Evolutionary conservation across 53 echinoderm and acorn worm genomes (phyloP), one percentile per base, ranked within the genome.

Genomic region (Apostichopus leukothele): DNA sequence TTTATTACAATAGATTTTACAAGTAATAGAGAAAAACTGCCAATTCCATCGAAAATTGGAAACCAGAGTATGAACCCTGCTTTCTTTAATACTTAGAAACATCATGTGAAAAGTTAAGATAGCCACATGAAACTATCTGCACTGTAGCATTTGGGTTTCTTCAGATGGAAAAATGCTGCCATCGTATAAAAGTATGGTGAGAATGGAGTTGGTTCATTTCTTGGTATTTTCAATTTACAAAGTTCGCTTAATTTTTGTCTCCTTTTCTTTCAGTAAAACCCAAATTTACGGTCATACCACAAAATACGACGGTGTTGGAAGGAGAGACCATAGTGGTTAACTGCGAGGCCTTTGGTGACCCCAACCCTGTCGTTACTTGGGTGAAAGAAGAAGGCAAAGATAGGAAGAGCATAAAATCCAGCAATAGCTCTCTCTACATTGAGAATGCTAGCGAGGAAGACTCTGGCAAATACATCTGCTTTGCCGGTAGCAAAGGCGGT

Each of bases 301-400:
- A 86, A 53, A 95, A 99, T 78, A 83, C 89, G 6, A 88, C 91
- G 1, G 94, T 94, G 13, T 92, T 91, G 27, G 92, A 92, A 60
- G 96, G 99, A 18, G 90, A 94, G 26, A 71, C 93, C 1, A 67
- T 95, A 39, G 67, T 86, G 52, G 88, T 99, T 1, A 90, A 99
- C 88, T 99, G 99, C 73, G 90, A 93, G 66, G 99, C 99, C 27
- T 79, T 76, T 26, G 99, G 99, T 21, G 96, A 96, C 61, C 99
- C 99, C 6, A 1, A 20, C 12, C 99, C 99, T 57, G 89, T 84
- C 9, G 92, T 99, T 59, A 96, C 88, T 12, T 99, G 99, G 99
- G 51, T 92, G 9, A 88, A 89, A n/a, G 75, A 80, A 39, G 78
- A 85, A 5, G 88, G 92, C 4, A 88, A 71, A 16, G 78, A 86